Evolutionary conservation across 2,888 invertebrate species (phyloP).

Genomic region (Theodoxus fluviatilis): DNA sequence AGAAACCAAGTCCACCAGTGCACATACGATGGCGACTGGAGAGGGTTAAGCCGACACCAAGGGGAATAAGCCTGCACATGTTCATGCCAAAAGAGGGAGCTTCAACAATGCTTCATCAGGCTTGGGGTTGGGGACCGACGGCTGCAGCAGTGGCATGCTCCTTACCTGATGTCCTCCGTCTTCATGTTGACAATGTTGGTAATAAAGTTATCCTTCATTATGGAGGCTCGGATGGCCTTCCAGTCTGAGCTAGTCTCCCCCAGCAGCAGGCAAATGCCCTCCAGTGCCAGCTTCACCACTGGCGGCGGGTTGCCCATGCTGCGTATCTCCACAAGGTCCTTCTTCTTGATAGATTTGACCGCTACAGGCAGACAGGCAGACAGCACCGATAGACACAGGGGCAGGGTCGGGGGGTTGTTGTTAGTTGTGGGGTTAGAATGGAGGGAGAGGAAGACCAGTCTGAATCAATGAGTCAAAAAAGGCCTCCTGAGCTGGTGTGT

Average conservation of each 20-base stretch:
- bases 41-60: no score
- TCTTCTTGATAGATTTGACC: constrained; percentile 99
- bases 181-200: constrained; percentile 60
- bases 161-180: constrained; percentile 62
- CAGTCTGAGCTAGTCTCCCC: constrained; percentile 98
- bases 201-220: constrained; percentile 86
- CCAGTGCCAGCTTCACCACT: constrained; percentile 95
- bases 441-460: neutral
- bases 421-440: neutral
- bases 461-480: no score
- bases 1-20: no score
- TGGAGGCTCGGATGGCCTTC: constrained; percentile 96
- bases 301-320: constrained; percentile 99
- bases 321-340: constrained; percentile 97
- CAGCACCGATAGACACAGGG: no score
- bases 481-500: no score
- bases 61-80: no score
- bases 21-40: no score
- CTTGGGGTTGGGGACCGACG: no score
- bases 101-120: no score
- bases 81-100: no score
- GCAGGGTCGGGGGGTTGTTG: neutral
- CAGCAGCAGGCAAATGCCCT: constrained; percentile 97
- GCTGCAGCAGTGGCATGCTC: no score
- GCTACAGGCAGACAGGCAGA: constrained; percentile 70